phyloP scores from a whole-genome alignment of 2,888 invertebrate species.

The Trachelus stipa region DNA sequence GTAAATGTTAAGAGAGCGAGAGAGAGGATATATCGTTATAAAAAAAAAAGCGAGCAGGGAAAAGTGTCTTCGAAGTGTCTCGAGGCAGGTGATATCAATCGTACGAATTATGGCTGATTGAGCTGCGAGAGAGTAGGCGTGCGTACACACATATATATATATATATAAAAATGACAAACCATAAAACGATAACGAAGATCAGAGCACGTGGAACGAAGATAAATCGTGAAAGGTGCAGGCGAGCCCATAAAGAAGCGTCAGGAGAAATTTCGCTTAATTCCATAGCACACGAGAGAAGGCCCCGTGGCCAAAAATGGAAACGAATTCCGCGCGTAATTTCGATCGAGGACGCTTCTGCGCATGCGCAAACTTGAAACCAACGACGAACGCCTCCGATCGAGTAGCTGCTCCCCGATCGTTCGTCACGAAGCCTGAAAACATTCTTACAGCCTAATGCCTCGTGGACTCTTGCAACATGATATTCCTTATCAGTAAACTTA shows the following conservation, averaged over 20 bases:
- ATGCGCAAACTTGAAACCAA: not conserved
- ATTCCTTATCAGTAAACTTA: constrained; percentile 16
- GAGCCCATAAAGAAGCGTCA: not conserved
- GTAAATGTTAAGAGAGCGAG: not conserved
- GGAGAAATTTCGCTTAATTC: not conserved
- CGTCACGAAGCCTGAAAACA: not conserved
- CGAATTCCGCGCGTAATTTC: not conserved
- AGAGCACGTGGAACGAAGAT: not conserved
- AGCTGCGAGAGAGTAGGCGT: constrained; percentile 28
- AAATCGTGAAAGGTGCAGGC: constrained; percentile 5
- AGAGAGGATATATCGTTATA: not conserved
- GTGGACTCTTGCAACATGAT: not conserved
- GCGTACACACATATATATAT: not conserved
- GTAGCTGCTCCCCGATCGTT: not conserved
- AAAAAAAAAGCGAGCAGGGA: constrained; percentile 26
- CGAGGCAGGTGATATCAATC: constrained; percentile 62
- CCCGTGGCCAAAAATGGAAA: not conserved
- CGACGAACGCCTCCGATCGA: too few species aligned
- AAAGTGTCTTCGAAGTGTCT: constrained; percentile 52
- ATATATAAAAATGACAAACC: constrained; percentile 12
- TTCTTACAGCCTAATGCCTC: not conserved
- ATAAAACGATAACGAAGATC: constrained; percentile 2
- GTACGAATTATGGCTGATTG: constrained; percentile 56
- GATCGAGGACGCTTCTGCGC: not conserved
- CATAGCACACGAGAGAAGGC: not conserved